Evolutionary conservation across 1,140 invertebrate species (phyloP).

Genomic region (Battus philenor): DNA sequence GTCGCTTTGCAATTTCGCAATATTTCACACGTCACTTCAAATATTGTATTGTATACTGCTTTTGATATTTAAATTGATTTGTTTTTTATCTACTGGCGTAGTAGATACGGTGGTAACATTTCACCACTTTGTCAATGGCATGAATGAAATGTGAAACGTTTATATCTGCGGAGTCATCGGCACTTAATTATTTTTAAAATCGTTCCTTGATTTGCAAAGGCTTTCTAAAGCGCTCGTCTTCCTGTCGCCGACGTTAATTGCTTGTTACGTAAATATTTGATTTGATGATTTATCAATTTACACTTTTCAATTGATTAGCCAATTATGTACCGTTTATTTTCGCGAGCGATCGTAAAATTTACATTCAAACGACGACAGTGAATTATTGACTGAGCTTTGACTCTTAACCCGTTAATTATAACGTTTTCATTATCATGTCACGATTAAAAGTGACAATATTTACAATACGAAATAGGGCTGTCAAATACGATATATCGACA

Average conservation of each 20-base stretch:
- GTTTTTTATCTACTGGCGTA: constrained; percentile 27
- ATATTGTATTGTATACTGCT: constrained; percentile 19
- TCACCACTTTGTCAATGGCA: constrained; percentile 10
- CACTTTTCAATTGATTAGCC: constrained; percentile 12
- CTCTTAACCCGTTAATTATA: constrained; percentile 11
- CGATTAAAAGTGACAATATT: constrained; percentile 9
- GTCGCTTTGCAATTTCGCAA: constrained; percentile 22
- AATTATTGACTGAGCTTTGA: constrained; percentile 12
- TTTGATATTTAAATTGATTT: constrained; percentile 25
- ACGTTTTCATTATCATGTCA: constrained; percentile 5
- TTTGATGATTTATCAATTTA: constrained; percentile 21
- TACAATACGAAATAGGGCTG: not conserved
- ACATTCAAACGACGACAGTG: not conserved
- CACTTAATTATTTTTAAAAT: constrained; percentile 40
- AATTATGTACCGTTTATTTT: constrained; percentile 13
- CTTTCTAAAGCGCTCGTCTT: constrained; percentile 31
- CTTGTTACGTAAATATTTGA: constrained; percentile 26
- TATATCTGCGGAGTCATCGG: constrained; percentile 32
- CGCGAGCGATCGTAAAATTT: constrained; percentile 12
- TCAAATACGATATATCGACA: constrained; percentile 15
- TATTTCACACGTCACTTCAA: constrained; percentile 30
- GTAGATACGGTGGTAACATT: constrained; percentile 7
- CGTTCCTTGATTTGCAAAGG: constrained; percentile 32
- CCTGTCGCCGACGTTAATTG: constrained; percentile 20
- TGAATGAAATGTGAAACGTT: constrained; percentile 19